Base-by-base conservation (phyloP, 2,113 vertebrate genomes). In the Esox niger region DNA sequence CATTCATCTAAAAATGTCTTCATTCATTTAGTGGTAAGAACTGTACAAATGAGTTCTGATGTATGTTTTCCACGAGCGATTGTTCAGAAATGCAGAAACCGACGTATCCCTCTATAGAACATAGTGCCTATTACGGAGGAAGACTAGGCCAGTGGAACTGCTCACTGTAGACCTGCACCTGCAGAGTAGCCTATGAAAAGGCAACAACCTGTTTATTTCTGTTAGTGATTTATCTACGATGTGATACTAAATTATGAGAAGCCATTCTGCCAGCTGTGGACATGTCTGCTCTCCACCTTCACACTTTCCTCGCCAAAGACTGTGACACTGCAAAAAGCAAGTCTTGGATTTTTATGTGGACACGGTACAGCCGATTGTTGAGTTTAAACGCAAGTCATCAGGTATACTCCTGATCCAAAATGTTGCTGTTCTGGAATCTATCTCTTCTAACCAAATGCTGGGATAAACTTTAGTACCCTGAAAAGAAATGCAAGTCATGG, bases 71-170 rank as follows among this genome's bases (percentile, higher is more conserved):
- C 15, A 61, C 59, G 13, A 21, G 20, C 43, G n/a, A 62, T 52
- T 54, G 58, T 62, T 76, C 52, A 62, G 21, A 70, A 43, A 43
- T 33, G 17, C 38, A 64, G 64, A 55, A 46, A 63, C 52, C 11
- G 43, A 63, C 20, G 20, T 70, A 75, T 54, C 70, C 54, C 62
- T 65, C 43, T 33, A 30, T 58, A 58, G 46, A 79, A 75, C 66
- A 59, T 67, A 73, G 80, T 82, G 80, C 80, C 80, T 82, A 73
- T 23, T 59, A 69, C 2, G 56, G 77, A 79, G 71, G 72, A 66
- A 15, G 69, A 79, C 73, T 62, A 32, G 23, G 57, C 33, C 65
- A 54, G 66, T 58, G 61, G 63, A 79, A 58, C 29, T 73, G 62
- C 69, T 69, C 74, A 70, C 73, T 74, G 38, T 43, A 15, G 35